These are phyloP conservation scores for Leptinotarsa texana DNA, from an alignment of 1,140 invertebrate species.

Conservation along the genomic window DNA sequence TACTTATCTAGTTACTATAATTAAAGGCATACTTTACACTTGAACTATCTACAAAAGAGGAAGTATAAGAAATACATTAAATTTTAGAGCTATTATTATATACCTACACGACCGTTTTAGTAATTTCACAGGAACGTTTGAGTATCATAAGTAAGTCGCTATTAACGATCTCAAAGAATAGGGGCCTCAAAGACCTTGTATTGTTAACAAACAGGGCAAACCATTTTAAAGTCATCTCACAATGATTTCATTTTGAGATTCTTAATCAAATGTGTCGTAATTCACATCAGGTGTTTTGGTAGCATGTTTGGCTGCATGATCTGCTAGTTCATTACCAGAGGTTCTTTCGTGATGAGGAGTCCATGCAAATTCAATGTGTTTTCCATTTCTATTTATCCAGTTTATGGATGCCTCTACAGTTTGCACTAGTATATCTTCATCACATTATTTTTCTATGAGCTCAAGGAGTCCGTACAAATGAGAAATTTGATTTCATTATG, in stretches of 20 bases:
- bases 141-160: conserved; percentile 42
- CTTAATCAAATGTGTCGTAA: no score
- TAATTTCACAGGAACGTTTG: conserved; percentile 41
- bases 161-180: conserved; percentile 45
- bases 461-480: no score
- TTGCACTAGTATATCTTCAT: no score
- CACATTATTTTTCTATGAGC: no score
- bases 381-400: no score
- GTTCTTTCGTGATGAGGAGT: no score
- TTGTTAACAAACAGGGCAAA: conserved; percentile 45
- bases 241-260: not conserved
- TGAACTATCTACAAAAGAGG: not conserved
- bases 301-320: no score
- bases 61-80: conserved; percentile 6
- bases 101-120: conserved; percentile 43
- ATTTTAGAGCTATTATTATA: conserved; percentile 40
- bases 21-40: not conserved
- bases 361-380: no score
- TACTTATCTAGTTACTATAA: not conserved
- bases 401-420: no score
- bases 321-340: no score
- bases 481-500: no score
- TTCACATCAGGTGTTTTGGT: no score
- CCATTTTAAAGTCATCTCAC: conserved; percentile 43
- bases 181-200: conserved; percentile 45